These are phyloP conservation scores for Cynocephalus volans DNA, from an alignment of 2,113 vertebrate species.

Conservation along the genomic window DNA sequence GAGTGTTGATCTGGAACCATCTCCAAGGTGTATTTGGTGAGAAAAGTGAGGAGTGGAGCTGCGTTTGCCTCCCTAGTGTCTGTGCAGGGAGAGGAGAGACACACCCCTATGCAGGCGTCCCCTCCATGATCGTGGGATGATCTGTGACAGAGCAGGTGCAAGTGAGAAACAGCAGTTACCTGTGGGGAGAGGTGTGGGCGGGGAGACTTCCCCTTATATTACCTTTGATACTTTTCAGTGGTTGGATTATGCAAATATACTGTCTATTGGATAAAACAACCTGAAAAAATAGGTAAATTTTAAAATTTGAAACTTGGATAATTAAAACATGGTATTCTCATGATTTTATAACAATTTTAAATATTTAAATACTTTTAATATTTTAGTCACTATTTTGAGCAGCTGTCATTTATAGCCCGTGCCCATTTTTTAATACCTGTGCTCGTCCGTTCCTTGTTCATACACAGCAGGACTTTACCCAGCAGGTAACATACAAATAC, in stretches of 20 bases:
- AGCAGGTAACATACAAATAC: too few relatives aligned
- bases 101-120: too few relatives aligned
- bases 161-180: background rate
- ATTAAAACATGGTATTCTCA: too few relatives aligned
- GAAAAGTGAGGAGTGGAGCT: background rate
- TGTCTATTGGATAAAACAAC: background rate
- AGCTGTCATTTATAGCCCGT: fast-evolving
- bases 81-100: too few relatives aligned
- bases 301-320: background rate
- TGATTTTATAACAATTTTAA: too few relatives aligned
- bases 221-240: background rate
- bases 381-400: background rate
- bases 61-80: fast-evolving
- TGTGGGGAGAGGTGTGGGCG: background rate
- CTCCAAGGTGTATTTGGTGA: fast-evolving
- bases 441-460: background rate
- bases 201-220: background rate
- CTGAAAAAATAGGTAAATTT: background rate
- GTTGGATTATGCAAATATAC: background rate
- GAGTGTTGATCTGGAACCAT: background rate
- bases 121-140: too few relatives aligned
- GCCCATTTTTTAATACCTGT: background rate
- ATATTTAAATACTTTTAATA: too few relatives aligned
- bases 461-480: too few relatives aligned
- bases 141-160: background rate